Conservation (phyloP, 2,113 vertebrate species). For the Telmatochromis bifrenatus region DNA sequence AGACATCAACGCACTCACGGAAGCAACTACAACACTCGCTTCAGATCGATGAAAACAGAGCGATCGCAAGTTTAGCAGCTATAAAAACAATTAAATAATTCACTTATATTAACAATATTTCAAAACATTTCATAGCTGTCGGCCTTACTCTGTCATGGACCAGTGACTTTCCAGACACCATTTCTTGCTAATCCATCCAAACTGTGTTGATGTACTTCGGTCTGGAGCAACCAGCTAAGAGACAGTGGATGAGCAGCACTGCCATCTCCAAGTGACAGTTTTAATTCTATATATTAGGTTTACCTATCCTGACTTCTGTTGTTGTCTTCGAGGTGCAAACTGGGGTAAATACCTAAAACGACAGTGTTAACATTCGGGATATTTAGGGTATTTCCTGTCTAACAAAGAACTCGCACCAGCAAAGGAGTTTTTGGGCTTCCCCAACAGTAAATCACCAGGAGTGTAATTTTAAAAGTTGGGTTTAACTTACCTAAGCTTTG, state of each 20-base stretch:
- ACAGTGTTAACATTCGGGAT: background rate
- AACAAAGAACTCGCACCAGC: background rate
- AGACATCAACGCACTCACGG: background rate
- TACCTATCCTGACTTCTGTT: background rate
- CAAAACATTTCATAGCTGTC: background rate
- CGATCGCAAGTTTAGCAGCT: background rate
- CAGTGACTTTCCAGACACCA: background rate
- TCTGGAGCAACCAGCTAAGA: background rate
- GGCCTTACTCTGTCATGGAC: background rate
- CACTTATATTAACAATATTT: background rate
- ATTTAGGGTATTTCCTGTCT: background rate
- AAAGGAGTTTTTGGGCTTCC: background rate
- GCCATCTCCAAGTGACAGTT: background rate
- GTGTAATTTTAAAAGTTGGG: background rate
- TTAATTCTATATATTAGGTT: background rate
- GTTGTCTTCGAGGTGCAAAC: background rate
- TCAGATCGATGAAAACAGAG: background rate
- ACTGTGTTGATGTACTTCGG: background rate
- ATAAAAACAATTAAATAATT: background rate
- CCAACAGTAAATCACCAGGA: background rate
- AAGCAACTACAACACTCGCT: background rate
- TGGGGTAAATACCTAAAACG: background rate
- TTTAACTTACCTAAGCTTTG: background rate
- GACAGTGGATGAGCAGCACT: background rate
- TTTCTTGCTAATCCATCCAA: background rate